Conservation (phyloP, 2,888 invertebrate genomes). For the Eumerus sabulonum region DNA sequence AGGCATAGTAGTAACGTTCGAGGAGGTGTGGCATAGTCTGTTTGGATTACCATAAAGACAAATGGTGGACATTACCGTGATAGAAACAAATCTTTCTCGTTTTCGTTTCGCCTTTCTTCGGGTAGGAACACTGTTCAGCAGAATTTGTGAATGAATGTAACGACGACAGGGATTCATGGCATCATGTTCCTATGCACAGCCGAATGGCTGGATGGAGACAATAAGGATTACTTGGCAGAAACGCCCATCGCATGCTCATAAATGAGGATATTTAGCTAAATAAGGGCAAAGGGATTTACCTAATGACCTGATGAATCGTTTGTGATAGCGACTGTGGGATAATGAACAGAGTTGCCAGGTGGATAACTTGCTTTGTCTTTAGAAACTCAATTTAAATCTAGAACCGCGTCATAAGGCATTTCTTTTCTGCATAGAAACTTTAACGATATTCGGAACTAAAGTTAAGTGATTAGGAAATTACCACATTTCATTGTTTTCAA, state of each 20-base stretch:
- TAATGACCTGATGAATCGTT: constrained; percentile 42
- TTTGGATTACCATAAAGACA: constrained; percentile 51
- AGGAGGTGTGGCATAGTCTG: neutral
- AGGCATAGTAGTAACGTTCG: neutral
- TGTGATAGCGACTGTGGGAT: neutral
- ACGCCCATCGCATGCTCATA: constrained; percentile 30
- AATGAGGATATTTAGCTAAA: constrained; percentile 40
- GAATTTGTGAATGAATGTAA: constrained; percentile 17
- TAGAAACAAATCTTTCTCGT: constrained; percentile 24
- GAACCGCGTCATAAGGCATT: no score
- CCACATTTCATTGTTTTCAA: no score
- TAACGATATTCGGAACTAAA: no score
- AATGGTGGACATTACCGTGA: constrained; percentile 42
- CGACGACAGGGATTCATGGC: neutral
- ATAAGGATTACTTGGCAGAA: constrained; percentile 7
- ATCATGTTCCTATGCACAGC: constrained; percentile 10
- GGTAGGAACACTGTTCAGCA: neutral
- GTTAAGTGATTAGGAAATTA: no score
- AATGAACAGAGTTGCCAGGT: neutral
- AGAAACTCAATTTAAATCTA: no score
- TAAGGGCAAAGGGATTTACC: constrained; percentile 39
- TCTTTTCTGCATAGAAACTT: no score
- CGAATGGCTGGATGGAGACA: neutral
- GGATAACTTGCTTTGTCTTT: no score
- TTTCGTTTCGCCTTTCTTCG: constrained; percentile 12